Evolutionary conservation across 2,888 invertebrate species (phyloP), one percentile per base, ranked within the genome.

Genomic region (Eupithecia exiguata): DNA sequence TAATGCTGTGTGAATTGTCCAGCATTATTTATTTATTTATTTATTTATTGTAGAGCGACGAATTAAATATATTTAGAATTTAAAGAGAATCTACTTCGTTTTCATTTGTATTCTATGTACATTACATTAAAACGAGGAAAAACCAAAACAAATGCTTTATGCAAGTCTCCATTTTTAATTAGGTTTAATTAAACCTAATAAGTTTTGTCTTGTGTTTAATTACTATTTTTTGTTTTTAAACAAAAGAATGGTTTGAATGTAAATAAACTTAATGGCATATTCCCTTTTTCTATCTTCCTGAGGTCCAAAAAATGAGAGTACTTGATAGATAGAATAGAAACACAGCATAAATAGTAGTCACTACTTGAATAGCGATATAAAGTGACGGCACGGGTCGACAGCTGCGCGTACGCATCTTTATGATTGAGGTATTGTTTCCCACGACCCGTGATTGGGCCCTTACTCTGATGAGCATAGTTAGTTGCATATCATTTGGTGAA

Each of bases 361-460:
- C 21, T 53, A 21, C 53, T 58, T 25, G 14, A 58, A n/a, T n/a
- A 58, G 58, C 21, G 0, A 58, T 58, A 1, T 58, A 58, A 25
- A 25, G 21, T 25, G 14, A 25, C 14, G 21, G 18, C 40, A 21
- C 0, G 53, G 25, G 25, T 58, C 58, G 58, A 58, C 58, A 58
- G 58, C 0, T 65, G 69, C 53, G 66, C 69, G 70, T 43, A 21
- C 58, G 25, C 58, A 58, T 58, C 58, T 58, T 5, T 58, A 88
- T 88, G 91, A 92, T 92, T 92, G 91, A 92, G 88, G 91, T 88
- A 93, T 93, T 93, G 93, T 93, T 92, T 93, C 93, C 91, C 93
- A 93, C 93, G 92, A 88, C 87, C 86, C 80, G 62, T 12, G 36
- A 62, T 35, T 62, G 35, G 10, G 18, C n/a, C 35, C 10, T 1